Percentiles rank a stretch among this genome's conserved stretches.
Evolutionary conservation across 2,888 invertebrate genomes (phyloP).

Genomic region (Molorchus minor): DNA sequence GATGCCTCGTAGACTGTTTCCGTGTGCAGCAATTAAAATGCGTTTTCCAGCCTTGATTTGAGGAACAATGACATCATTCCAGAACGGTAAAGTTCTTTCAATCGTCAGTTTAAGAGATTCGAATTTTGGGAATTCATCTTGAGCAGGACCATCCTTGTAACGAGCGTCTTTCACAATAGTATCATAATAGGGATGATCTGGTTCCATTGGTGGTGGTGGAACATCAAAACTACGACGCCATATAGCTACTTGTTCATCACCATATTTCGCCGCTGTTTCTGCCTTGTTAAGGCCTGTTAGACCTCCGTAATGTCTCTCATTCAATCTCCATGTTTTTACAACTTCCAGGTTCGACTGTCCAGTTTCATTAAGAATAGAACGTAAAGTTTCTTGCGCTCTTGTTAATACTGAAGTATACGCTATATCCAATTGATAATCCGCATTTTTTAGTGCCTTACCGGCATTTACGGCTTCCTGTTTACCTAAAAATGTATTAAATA

Average conservation of each 20-base stretch:
- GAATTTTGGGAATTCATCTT: conserved; percentile 82
- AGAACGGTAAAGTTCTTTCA: conserved; percentile 86
- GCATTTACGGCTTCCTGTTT: conserved; percentile 68
- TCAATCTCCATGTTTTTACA: conserved; percentile 70
- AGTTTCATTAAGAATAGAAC: conserved; percentile 67
- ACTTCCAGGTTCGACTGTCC: conserved; percentile 67
- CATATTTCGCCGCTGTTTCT: conserved; percentile 73
- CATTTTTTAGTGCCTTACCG: conserved; percentile 70
- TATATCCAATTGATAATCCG: conserved; percentile 68
- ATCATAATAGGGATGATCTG: conserved; percentile 80
- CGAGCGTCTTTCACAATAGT: conserved; percentile 81
- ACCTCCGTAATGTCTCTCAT: conserved; percentile 74
- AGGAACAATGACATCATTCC: conserved; percentile 88
- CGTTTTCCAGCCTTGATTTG: conserved; percentile 84
- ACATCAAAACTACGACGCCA: conserved; percentile 90
- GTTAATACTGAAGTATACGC: conserved; percentile 73
- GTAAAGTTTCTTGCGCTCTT: conserved; percentile 69
- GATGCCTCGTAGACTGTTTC: conserved; percentile 87
- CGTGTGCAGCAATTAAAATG: conserved; percentile 88
- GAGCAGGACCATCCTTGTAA: conserved; percentile 74
- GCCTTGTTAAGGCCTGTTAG: conserved; percentile 74
- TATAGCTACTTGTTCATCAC: conserved; percentile 78
- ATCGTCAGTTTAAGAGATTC: conserved; percentile 88
- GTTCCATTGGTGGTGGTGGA: conserved; percentile 85
- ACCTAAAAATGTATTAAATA: conserved; percentile 60